phyloP scores from a whole-genome alignment of 1,140 invertebrate genomes.

The Dinoponera quadriceps region DNA sequence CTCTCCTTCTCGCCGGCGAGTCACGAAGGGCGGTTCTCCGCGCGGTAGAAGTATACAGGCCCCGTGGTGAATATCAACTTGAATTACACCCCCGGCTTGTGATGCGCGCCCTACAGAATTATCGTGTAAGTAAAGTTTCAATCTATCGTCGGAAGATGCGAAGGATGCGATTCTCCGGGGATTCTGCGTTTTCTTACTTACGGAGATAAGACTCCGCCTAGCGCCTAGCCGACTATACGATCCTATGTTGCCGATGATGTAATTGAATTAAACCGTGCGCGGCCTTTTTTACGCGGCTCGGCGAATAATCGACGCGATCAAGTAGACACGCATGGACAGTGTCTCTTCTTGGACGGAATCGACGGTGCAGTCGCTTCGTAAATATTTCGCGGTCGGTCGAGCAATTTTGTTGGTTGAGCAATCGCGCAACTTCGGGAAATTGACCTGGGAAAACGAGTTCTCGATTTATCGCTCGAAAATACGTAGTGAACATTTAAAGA shows the following conservation, averaged over 20 bases:
- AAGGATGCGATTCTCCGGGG: slow-evolving; percentile 64
- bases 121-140: slow-evolving; percentile 79
- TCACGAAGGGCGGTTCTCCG: slow-evolving; percentile 51
- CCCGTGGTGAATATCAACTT: slow-evolving; percentile 76
- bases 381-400: too few species aligned
- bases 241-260: slow-evolving; percentile 33
- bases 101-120: slow-evolving; percentile 73
- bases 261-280: slow-evolving; percentile 36
- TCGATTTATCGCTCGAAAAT: too few species aligned
- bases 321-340: too few species aligned
- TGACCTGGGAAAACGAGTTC: too few species aligned
- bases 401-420: too few species aligned
- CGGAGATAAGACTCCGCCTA: slow-evolving; percentile 34
- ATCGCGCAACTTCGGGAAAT: too few species aligned
- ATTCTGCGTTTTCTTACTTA: slow-evolving; percentile 51
- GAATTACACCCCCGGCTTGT: slow-evolving; percentile 73
- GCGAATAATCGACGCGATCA: too few species aligned
- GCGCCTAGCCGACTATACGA: slow-evolving; percentile 15
- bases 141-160: slow-evolving; percentile 76
- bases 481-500: too few species aligned
- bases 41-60: slow-evolving; percentile 66
- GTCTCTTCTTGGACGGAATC: too few species aligned
- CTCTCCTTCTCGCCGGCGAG: slow-evolving; percentile 22
- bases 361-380: too few species aligned
- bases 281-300: slow-evolving; percentile 1